Evolutionary conservation across 2,888 invertebrate genomes (phyloP).

Genomic region (Syrista parreyssii): DNA sequence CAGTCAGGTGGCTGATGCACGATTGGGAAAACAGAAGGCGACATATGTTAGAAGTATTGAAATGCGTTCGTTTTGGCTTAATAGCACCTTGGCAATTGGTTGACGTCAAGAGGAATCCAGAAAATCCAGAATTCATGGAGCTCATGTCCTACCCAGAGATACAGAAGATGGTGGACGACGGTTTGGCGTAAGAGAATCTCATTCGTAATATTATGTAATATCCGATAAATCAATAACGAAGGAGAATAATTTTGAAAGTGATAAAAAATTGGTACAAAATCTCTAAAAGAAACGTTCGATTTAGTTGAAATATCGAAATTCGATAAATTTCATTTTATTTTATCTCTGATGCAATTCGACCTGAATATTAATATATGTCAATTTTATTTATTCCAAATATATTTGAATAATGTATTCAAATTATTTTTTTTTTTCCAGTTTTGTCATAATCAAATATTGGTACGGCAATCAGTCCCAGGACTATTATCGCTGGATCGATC

Average conservation of each 20-base stretch:
- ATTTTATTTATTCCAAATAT: background rate
- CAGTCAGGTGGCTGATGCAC: slow-evolving; percentile 81
- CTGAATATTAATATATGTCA: no score
- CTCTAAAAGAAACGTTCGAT: background rate
- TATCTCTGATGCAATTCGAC: background rate
- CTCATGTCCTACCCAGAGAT: slow-evolving; percentile 76
- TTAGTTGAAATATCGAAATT: background rate
- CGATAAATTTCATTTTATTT: background rate
- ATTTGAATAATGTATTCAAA: background rate
- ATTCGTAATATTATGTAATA: background rate
- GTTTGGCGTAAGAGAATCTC: slow-evolving; percentile 74
- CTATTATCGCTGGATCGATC: slow-evolving; percentile 78
- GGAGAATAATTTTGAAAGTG: background rate
- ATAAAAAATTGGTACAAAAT: background rate
- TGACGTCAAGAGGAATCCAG: slow-evolving; percentile 80
- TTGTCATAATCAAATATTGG: slow-evolving; percentile 82
- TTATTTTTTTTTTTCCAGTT: slow-evolving; percentile 65
- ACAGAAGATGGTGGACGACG: slow-evolving; percentile 83
- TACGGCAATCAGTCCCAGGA: slow-evolving; percentile 79
- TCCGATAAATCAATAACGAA: background rate
- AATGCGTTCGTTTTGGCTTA: slow-evolving; percentile 81
- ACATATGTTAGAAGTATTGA: slow-evolving; percentile 72
- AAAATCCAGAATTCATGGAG: slow-evolving; percentile 78
- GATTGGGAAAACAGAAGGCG: slow-evolving; percentile 75
- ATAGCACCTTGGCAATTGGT: slow-evolving; percentile 85